Base-by-base conservation (phyloP, 2,113 vertebrate genomes). In the Ceyx cyanopectus region DNA sequence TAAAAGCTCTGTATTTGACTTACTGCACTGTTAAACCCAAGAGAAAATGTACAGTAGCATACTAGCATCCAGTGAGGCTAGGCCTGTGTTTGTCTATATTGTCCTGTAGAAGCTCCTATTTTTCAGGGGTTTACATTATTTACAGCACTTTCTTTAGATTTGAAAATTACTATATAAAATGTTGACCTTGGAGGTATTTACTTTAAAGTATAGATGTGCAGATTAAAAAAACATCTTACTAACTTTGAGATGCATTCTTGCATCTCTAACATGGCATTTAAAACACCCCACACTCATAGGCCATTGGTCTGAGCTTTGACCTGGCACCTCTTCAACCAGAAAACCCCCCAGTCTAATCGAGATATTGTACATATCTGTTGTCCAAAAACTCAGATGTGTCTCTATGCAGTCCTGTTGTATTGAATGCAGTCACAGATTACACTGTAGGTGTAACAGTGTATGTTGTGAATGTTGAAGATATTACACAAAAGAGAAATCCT, bases 241-340 rank as follows among this genome's bases (percentile, higher is more conserved):
- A 16, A 50, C 90, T 83, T 85, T 54, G 68, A 79, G 94, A 90
- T 95, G 93, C 89, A 43, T 94, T 94, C 68, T 94, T 19, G 91
- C 94, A 91, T 95, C 91, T 89, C 65, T 92, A 29, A 85, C 29
- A 66, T 10, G 79, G 19, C 27, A 37, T 68, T 87, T 41, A 4
- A 40, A 67, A 60, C 24, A 12, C 10, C 43, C 24, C n/a, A 9
- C 1, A 22, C 43, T 89, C 37, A 3, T 24, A 57, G 37, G 30
- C 82, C 63, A 30, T 70, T 84, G 65, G 40, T 90, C 72, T 81
- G 40, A 72, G 30, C 63, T 90, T 83, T 90, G 87, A 94, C 70
- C 43, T 37, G 86, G 37, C 60, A 63, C 65, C 85, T 88, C 40
- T 89, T 95, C 23, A 90, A 29, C 15, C 34, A 88, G 48, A 27